These are phyloP conservation scores for Tachyglossus aculeatus DNA, from an alignment of 2,797 vertebrate species.

Conservation along the genomic window DNA sequence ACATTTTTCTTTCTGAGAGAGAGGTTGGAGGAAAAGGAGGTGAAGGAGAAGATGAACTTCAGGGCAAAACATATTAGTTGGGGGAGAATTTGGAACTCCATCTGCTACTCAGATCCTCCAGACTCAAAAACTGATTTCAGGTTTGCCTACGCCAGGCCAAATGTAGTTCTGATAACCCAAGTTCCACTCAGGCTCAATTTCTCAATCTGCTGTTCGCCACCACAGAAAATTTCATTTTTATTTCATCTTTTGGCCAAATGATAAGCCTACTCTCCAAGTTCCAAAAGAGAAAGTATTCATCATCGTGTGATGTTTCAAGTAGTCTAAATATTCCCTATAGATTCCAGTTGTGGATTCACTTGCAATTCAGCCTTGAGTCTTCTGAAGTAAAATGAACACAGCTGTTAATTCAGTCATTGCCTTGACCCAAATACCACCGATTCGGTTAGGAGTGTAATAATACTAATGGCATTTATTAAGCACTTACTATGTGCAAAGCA, in stretches of 20 bases:
- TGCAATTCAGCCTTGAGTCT: conserved; percentile 20
- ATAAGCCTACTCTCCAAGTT: not conserved
- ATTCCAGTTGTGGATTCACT: conserved; percentile 1
- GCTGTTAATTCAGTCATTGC: not conserved
- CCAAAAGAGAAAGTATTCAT: conserved; percentile 6
- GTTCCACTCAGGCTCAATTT: not conserved
- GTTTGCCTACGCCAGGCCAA: not conserved
- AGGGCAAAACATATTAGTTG: not conserved
- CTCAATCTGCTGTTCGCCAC: not conserved
- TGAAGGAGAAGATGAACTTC: not conserved
- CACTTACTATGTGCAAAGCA: conserved; percentile 7
- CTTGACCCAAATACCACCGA: not conserved
- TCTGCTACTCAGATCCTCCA: too few relatives aligned
- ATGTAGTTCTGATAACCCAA: not conserved
- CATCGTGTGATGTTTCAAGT: not conserved
- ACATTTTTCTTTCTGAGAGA: too few relatives aligned
- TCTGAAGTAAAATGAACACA: conserved; percentile 31
- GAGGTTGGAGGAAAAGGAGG: not conserved
- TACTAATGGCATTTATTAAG: too few relatives aligned
- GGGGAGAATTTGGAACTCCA: not conserved
- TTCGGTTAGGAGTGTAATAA: not conserved
- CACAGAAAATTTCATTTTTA: not conserved
- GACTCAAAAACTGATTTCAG: not conserved
- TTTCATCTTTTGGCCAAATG: conserved; percentile 11
- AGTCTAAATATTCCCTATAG: conserved; percentile 8